Base-by-base conservation (phyloP, 1,140 invertebrate species). In the Macrobrachium nipponense region DNA sequence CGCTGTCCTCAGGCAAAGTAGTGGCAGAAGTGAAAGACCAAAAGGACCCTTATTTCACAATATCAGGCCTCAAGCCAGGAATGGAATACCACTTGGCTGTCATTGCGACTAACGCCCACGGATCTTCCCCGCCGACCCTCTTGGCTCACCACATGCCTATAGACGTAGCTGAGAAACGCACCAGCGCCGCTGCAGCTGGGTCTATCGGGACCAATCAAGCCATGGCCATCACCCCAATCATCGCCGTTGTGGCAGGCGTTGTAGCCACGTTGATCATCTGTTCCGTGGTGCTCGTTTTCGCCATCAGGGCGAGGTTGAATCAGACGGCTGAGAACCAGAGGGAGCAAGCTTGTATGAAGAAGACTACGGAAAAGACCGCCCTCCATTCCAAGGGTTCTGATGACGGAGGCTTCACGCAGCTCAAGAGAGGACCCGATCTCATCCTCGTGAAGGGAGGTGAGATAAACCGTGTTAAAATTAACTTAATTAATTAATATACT, bases 111-210 rank as follows among this genome's bases (percentile, higher is more conserved):
- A 95, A 95, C 90, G 93, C 93, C 64, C 94, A 94, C 88, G 95
- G 95, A 61, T 61, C 75, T 2, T 73, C 82, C 6, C 82, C 82
- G 0, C 18, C 64, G 8, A 84, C 73, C 10, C 51, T 78, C 20
- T 73, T 84, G 10, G 43, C 68, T 14, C 82, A 84, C 62, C 76
- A 84, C 75, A 84, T 75, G 51, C 82, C 82, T 51, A 84, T 84
- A 23, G 82, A 95, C 90, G 96, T 96, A 91, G 95, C 96, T 4
- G 95, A 96, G 90, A 95, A 95, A 91, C 94, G 95, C 89, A 94
- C 64, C 27, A 84, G 82, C 10, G 82, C 82, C 10, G 61, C 68
- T 10, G 80, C 80, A 17, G 80, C 80, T 0, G 80, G 75, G 58
- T 61, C 80, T 5, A 58, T 27, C 8, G 70, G 70, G n/a, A 7